A percentile compares a stretch with the other conserved stretches of the same genome.
These are phyloP conservation scores for Drosophila santomea DNA, from an alignment of 1,140 invertebrate species.

Conservation along the genomic window DNA sequence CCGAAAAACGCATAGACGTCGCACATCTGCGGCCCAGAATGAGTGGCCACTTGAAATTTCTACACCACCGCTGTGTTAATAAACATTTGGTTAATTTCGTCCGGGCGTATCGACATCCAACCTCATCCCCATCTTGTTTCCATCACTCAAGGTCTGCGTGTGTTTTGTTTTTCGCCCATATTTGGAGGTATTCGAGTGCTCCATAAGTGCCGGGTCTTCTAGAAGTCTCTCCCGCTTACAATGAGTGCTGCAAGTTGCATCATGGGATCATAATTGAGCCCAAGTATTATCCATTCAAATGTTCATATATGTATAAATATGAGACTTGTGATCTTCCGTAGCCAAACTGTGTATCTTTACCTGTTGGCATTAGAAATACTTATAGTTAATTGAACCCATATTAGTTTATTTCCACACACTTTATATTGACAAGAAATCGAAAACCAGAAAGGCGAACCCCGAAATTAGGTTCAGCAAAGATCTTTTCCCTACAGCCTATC, in stretches of 20 bases:
- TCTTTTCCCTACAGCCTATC: background rate
- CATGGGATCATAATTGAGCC: too few species aligned
- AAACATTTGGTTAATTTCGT: slow-evolving; percentile 14
- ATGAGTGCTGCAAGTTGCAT: slow-evolving; percentile 3
- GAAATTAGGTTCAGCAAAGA: background rate
- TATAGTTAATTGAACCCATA: too few species aligned
- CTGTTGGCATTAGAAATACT: too few species aligned
- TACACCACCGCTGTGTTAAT: slow-evolving; percentile 5
- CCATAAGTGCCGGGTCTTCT: background rate
- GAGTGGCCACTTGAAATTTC: slow-evolving; percentile 44
- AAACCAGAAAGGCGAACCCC: too few species aligned
- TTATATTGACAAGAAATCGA: too few species aligned
- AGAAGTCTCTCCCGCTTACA: background rate
- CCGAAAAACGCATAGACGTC: background rate
- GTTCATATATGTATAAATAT: too few species aligned
- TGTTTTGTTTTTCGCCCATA: background rate
- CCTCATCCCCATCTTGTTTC: background rate
- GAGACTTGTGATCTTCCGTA: too few species aligned
- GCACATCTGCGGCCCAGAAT: slow-evolving; percentile 48
- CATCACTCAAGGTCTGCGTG: slow-evolving; percentile 8
- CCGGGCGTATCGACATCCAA: background rate
- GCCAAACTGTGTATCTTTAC: too few species aligned
- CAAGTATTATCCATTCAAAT: too few species aligned
- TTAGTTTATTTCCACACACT: too few species aligned
- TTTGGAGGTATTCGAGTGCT: slow-evolving; percentile 10